phyloP scores from a whole-genome alignment of 2,888 invertebrate species.

The Tryphoninae sp. region DNA sequence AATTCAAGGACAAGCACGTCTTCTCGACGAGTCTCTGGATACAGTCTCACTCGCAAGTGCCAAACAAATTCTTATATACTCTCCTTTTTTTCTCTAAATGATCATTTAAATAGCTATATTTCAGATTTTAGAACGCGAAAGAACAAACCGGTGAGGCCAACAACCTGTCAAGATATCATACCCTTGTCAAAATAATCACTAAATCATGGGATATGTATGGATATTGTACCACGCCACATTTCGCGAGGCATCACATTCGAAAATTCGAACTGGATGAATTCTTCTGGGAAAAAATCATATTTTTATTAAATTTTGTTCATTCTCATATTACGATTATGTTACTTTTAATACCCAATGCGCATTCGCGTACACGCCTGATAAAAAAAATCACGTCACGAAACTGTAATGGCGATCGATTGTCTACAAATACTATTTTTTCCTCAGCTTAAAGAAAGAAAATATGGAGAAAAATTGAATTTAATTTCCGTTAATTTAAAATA shows the following conservation, averaged over 20 bases:
- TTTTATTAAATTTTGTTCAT: no score
- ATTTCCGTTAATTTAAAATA: no score
- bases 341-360: no score
- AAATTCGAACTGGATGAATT: neutral
- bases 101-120: slow-evolving; percentile 77
- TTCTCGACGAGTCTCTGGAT: no score
- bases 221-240: slow-evolving; percentile 70
- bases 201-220: slow-evolving; percentile 78
- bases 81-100: slow-evolving; percentile 66
- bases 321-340: slow-evolving; percentile 24
- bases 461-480: no score
- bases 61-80: slow-evolving; percentile 20
- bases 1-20: no score
- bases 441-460: no score
- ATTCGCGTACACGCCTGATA: neutral
- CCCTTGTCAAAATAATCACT: slow-evolving; percentile 80
- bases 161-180: slow-evolving; percentile 78
- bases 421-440: no score
- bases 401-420: no score
- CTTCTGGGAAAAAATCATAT: no score
- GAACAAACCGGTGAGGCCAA: slow-evolving; percentile 73
- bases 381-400: slow-evolving; percentile 10
- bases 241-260: slow-evolving; percentile 9
- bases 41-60: slow-evolving; percentile 26
- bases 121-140: slow-evolving; percentile 68